Percentiles rank a stretch among this genome's conserved stretches.
Evolutionary conservation across 2,888 invertebrate species (phyloP).

Genomic region (Helleia helle): DNA sequence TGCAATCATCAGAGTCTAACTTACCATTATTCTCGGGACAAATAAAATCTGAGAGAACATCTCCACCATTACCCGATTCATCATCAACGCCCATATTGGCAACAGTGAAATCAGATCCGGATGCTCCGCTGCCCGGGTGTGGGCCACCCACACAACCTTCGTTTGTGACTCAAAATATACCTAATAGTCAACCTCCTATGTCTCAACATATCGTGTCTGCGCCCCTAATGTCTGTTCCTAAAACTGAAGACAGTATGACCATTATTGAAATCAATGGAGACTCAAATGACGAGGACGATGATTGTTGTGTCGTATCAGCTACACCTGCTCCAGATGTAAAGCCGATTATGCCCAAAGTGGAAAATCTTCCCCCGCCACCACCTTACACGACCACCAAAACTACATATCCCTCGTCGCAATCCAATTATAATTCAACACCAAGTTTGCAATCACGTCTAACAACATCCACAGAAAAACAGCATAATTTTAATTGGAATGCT

Average conservation of each 20-base stretch:
- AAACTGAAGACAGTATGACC: slow-evolving; percentile 47
- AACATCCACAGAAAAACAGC: slow-evolving; percentile 55
- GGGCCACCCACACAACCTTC: slow-evolving; percentile 23
- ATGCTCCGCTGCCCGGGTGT: slow-evolving; percentile 22
- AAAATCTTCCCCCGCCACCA: slow-evolving; percentile 35
- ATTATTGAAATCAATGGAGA: slow-evolving; percentile 66
- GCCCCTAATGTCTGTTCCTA: slow-evolving; percentile 45
- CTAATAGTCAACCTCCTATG: background rate
- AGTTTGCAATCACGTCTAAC: slow-evolving; percentile 30
- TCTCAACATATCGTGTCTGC: slow-evolving; percentile 31
- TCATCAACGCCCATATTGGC: slow-evolving; percentile 43
- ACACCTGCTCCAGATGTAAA: slow-evolving; percentile 60
- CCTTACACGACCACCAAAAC: slow-evolving; percentile 25
- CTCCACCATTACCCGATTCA: slow-evolving; percentile 34
- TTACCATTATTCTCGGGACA: slow-evolving; percentile 45
- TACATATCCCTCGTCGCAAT: slow-evolving; percentile 30
- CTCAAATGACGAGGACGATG: slow-evolving; percentile 64
- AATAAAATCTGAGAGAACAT: slow-evolving; percentile 53
- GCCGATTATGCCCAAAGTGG: slow-evolving; percentile 52
- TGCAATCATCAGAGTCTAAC: slow-evolving; percentile 29
- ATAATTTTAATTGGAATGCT: slow-evolving; percentile 65
- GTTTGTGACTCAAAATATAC: slow-evolving; percentile 22
- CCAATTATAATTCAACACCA: slow-evolving; percentile 22
- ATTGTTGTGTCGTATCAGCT: slow-evolving; percentile 63
- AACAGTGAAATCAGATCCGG: slow-evolving; percentile 50